Base-by-base conservation (phyloP, 2,797 vertebrate species). In the Vultur gryphus region DNA sequence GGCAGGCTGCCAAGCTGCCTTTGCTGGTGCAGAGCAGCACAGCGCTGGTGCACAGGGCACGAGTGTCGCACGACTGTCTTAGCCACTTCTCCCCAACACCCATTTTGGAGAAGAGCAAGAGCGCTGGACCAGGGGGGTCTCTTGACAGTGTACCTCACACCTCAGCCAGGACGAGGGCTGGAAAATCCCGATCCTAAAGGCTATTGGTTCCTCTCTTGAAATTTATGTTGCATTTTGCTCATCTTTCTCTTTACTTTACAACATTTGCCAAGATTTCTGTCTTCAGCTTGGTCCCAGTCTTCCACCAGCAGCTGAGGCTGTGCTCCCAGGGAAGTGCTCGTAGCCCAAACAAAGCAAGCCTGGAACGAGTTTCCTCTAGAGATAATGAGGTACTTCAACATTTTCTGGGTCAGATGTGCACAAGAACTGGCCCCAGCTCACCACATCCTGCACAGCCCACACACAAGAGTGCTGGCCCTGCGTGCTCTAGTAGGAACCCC, bases 81-180 rank as follows among this genome's bases (percentile, higher is more conserved):
- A 7, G 35, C 26, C 39, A 25, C 59, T 35, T 17, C 52, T 77
- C 21, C 23, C 46, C 19, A 21, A 0, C 16, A 33, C 13, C 3
- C 11, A 1, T 15, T 51, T 8, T 43, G 35, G 59, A 29, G 39
- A 37, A 46, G 24, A 58, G 29, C 29, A 49, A 57, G 44, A 84
- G 19, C 1, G 1, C 24, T 29, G 39, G 20, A 39, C 5, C 3
- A 3, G 17, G 12, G 19, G 2, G 1, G 1, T n/a, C 35, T 64
- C 33, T 58, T 58, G 41, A 14, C 44, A 46, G 17, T 0, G 15
- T 23, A 49, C 59, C 51, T 54, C 39, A 46, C 13, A 37, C 51
- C 61, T 84, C 84, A 35, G 39, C 13, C 37, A 79, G 39, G 37
- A 66, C 1, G 2, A 48, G 39, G 43, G 73, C 54, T 89, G 62